Conservation (phyloP, 2,888 invertebrate genomes). For the Leistus spinibarbis region DNA sequence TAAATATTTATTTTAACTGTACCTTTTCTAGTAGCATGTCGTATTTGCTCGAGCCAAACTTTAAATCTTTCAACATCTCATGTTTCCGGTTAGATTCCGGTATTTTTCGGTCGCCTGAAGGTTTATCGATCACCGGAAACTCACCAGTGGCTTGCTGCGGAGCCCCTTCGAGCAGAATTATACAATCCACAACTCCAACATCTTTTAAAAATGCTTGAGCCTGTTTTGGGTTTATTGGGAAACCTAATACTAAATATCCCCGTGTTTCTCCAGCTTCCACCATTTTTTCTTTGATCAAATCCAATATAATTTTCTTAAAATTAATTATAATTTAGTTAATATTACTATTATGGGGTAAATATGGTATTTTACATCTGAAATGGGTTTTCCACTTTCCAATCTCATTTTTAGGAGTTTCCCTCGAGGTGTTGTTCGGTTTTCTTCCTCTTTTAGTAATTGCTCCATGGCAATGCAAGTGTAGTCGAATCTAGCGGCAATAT, state of each 20-base stretch:
- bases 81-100: not conserved
- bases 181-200: constrained; percentile 43
- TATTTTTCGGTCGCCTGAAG: constrained; percentile 2
- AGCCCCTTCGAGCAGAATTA: constrained; percentile 1
- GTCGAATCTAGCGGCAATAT: constrained; percentile 23
- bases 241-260: constrained; percentile 64
- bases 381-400: not conserved
- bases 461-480: constrained; percentile 3
- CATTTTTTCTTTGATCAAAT: constrained; percentile 65
- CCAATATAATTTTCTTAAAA: constrained; percentile 61
- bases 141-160: not conserved
- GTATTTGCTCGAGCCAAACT: constrained; percentile 5
- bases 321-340: not conserved
- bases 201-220: constrained; percentile 51
- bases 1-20: not conserved
- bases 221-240: constrained; percentile 61
- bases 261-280: constrained; percentile 57
- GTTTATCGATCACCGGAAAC: not conserved
- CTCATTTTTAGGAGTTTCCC: constrained; percentile 7
- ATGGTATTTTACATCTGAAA: constrained; percentile 23
- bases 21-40: constrained; percentile 27
- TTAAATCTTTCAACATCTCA: constrained; percentile 7
- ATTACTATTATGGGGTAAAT: too few species aligned
- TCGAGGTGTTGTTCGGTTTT: not conserved
- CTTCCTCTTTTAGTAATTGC: constrained; percentile 7